Evolutionary conservation across 2,113 vertebrate species (phyloP), one percentile per base, ranked within the genome.

Genomic region (Aegithalos caudatus): DNA sequence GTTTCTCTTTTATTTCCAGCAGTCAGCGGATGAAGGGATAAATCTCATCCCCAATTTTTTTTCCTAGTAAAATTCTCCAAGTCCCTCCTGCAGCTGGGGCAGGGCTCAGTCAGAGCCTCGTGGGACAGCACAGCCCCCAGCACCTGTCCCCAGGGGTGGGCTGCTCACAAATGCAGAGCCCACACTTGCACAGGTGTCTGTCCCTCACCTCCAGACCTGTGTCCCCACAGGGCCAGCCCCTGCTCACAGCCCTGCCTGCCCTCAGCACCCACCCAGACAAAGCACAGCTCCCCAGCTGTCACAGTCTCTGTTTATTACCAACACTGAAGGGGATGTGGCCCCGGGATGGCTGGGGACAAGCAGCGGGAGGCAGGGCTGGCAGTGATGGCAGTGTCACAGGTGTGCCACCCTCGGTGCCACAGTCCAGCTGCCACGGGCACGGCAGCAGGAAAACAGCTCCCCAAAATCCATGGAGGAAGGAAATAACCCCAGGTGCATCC

Each of bases 281-380:
- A 92, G 3, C 4, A 85, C 76, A 42, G 31, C 0, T 23, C 16
- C 50, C 37, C 3, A 2, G n/a, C n/a, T 76, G 78, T 94, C 79
- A 94, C 88, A 61, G 73, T 67, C 86, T 85, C 0, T 0, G 85
- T 96, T 96, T 96, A 96, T 97, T 96, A 85, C 0, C 42, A 88
- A 95, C 92, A 96, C 88, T 29, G 82, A 92, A 76, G 73, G 90
- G 87, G 62, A 23, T 6, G 0, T 0, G 0, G 73, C 66, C 88
- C 70, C 0, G 0, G 86, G 69, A 64, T 0, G 0, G 78, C 53
- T 65, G 84, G 78, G 95, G 92, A 90, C 42, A 22, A 93, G 81
- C 92, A 81, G 81, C 4, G 0, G 77, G 83, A 54, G 47, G 71
- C 60, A 47, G 90, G 95, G 92, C 69, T 54, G 65, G 66, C 0